A percentile compares a stretch with the other conserved stretches of the same genome.
phyloP scores from a whole-genome alignment of 2,888 invertebrate genomes.

The Cephus rjabovi region DNA sequence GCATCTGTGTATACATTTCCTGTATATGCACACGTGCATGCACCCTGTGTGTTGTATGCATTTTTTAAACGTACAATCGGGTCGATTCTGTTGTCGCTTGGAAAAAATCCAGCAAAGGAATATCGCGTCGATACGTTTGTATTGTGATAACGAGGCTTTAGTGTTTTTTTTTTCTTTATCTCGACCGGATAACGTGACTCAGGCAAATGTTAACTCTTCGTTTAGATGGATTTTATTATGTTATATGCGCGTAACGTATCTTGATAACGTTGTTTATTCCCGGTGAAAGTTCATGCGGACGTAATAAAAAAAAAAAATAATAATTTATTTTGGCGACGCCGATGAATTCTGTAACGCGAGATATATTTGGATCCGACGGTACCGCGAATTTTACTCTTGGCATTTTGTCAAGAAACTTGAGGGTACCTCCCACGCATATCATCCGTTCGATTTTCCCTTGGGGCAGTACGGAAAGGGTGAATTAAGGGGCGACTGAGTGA shows the following conservation, averaged over 20 bases:
- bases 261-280: too few relatives aligned
- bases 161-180: not conserved
- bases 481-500: not conserved
- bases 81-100: not conserved
- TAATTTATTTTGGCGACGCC: not conserved
- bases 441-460: not conserved
- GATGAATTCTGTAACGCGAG: not conserved
- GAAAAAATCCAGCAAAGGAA: not conserved
- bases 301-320: not conserved
- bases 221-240: not conserved
- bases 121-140: not conserved
- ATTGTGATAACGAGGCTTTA: not conserved
- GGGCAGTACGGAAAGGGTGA: not conserved
- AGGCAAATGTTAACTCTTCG: not conserved
- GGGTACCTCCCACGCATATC: not conserved
- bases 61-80: not conserved
- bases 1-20: not conserved
- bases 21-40: not conserved
- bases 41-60: not conserved
- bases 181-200: not conserved
- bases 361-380: not conserved
- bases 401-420: not conserved
- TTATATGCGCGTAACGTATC: too few relatives aligned
- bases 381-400: not conserved
- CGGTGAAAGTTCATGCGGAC: not conserved